These are phyloP conservation scores for Gerris lacustris DNA, from an alignment of 2,888 invertebrate species.

Conservation along the genomic window DNA sequence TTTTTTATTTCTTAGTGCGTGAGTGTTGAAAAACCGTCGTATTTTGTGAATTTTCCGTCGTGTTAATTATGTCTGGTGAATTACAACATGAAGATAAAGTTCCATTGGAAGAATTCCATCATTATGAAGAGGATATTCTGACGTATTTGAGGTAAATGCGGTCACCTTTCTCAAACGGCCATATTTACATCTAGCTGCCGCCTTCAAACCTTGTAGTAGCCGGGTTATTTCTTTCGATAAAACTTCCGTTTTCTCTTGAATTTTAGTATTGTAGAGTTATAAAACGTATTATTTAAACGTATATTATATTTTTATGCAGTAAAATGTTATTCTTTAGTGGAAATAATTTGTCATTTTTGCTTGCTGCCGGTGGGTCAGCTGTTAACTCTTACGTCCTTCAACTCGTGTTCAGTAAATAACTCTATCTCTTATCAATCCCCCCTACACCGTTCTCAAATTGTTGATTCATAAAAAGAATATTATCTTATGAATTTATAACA, in stretches of 20 bases:
- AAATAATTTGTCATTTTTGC: background rate
- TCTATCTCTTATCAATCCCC: conserved; percentile 8
- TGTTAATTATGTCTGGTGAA: conserved; percentile 29
- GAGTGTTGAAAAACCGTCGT: conserved; percentile 18
- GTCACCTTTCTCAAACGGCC: conserved; percentile 20
- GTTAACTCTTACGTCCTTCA: conserved; percentile 8
- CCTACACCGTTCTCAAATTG: background rate
- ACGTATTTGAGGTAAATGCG: conserved; percentile 30
- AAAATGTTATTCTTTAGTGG: too few relatives aligned
- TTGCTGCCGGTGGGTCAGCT: conserved; percentile 6
- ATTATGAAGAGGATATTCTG: conserved; percentile 31
- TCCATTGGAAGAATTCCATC: conserved; percentile 31
- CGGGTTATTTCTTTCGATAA: background rate
- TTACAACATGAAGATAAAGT: conserved; percentile 31
- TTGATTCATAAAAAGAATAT: background rate
- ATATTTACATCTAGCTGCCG: conserved; percentile 19
- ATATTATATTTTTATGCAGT: too few relatives aligned
- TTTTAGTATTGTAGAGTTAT: background rate
- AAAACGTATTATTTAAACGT: too few relatives aligned
- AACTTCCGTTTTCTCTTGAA: background rate
- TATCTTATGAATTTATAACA: too few relatives aligned
- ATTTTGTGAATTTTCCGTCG: conserved; percentile 18
- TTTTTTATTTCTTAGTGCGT: conserved; percentile 22
- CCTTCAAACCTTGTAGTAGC: background rate
- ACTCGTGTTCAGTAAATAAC: background rate